Percentiles rank a stretch among this genome's conserved stretches.
These are phyloP conservation scores for Rhinichthys klamathensis DNA, from an alignment of 2,113 vertebrate species.

Conservation along the genomic window DNA sequence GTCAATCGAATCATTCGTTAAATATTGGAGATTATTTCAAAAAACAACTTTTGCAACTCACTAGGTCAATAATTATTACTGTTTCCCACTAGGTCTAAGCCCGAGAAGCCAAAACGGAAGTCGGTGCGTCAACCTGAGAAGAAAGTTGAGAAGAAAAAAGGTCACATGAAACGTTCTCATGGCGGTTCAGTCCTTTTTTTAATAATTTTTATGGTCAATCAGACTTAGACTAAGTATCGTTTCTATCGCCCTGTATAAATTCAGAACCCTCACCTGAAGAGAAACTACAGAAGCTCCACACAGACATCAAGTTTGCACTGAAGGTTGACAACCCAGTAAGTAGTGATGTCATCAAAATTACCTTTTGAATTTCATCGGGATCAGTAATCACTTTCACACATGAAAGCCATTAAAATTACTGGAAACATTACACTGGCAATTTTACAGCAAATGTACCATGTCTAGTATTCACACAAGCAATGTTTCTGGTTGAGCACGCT, in stretches of 20 bases:
- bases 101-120: slow-evolving; percentile 85
- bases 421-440: neutral
- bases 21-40: too few species aligned
- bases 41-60: too few species aligned
- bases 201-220: neutral
- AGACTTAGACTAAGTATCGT: neutral
- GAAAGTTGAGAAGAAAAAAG: slow-evolving; percentile 91
- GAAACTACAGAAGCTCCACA: slow-evolving; percentile 94
- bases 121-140: slow-evolving; percentile 78
- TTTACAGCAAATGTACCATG: neutral
- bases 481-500: neutral
- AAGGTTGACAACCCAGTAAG: slow-evolving; percentile 97
- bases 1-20: too few species aligned
- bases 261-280: slow-evolving; percentile 91
- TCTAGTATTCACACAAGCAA: neutral
- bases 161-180: slow-evolving; percentile 63
- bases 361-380: neutral
- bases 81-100: slow-evolving; percentile 76
- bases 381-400: neutral
- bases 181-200: neutral
- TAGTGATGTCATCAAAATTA: neutral
- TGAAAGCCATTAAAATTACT: neutral
- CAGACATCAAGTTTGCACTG: slow-evolving; percentile 94
- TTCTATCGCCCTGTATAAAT: slow-evolving; percentile 36
- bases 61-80: too few species aligned